A percentile compares a stretch with the other conserved stretches of the same genome.
These are phyloP conservation scores for Bombus waltoni DNA, from an alignment of 1,140 invertebrate genomes.

Conservation along the genomic window DNA sequence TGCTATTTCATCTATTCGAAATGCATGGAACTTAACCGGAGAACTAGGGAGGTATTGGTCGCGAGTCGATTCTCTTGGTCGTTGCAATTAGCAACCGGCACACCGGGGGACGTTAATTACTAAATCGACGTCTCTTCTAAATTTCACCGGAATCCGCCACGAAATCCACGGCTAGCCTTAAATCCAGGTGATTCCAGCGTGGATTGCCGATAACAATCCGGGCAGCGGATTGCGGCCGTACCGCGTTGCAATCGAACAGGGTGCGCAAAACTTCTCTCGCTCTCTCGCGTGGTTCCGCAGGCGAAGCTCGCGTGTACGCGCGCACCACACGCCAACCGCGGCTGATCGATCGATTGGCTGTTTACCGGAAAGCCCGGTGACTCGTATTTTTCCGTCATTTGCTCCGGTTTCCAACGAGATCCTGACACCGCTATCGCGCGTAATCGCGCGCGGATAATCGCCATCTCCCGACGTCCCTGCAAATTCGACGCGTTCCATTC, in stretches of 20 bases:
- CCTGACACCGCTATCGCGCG: constrained; percentile 25
- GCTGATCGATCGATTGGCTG: constrained; percentile 50
- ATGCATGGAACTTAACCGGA: background rate
- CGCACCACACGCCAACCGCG: constrained; percentile 26
- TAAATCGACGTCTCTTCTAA: constrained; percentile 26
- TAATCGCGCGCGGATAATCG: constrained; percentile 47
- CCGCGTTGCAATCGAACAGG: background rate
- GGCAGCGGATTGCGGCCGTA: constrained; percentile 18
- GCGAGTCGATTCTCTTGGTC: background rate
- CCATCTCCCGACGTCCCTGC: constrained; percentile 1
- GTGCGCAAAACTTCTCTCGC: too few relatives aligned
- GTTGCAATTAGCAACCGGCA: background rate
- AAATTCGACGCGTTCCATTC: constrained; percentile 4
- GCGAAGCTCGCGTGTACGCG: background rate
- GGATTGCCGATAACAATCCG: constrained; percentile 34
- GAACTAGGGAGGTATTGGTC: background rate
- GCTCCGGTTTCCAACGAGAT: constrained; percentile 15
- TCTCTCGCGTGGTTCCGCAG: background rate
- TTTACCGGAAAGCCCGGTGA: constrained; percentile 53
- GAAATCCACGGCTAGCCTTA: constrained; percentile 1
- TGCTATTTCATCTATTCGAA: background rate
- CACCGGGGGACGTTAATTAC: constrained; percentile 7
- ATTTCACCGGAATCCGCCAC: background rate
- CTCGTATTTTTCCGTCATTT: constrained; percentile 52
- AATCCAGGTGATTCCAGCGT: constrained; percentile 9